A percentile compares a stretch with the other conserved stretches of the same genome.
phyloP scores from a whole-genome alignment of 2,113 vertebrate species.

The Neoarius graeffei region DNA sequence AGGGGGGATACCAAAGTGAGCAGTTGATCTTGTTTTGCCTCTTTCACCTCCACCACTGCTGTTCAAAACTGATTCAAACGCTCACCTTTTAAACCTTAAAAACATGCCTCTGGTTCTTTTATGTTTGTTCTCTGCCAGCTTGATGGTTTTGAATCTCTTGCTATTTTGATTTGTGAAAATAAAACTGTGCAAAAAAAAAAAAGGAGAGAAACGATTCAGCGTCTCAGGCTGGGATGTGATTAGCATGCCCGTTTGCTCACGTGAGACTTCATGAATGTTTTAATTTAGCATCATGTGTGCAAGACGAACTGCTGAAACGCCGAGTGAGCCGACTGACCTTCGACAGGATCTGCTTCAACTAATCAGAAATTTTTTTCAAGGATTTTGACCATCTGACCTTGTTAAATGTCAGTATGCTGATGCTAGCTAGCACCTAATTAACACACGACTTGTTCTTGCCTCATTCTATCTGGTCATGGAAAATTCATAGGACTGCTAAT shows the following conservation, averaged over 20 bases:
- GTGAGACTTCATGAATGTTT: conserved; percentile 40
- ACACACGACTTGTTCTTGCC: not conserved
- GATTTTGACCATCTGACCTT: not conserved
- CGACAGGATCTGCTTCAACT: not conserved
- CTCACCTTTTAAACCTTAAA: not conserved
- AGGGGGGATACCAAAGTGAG: too few species aligned
- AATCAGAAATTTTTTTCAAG: not conserved
- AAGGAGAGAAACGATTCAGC: not conserved
- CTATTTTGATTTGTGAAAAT: not conserved
- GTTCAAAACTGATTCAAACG: not conserved
- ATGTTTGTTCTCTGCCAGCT: too few species aligned
- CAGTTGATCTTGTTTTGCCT: not conserved
- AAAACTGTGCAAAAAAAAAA: not conserved
- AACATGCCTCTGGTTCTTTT: not conserved
- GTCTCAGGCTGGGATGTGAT: conserved; percentile 36
- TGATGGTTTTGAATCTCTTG: not conserved
- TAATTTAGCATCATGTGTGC: conserved; percentile 57
- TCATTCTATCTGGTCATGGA: not conserved
- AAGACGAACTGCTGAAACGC: conserved; percentile 25
- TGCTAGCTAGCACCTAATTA: not conserved
- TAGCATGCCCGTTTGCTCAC: conserved; percentile 45
- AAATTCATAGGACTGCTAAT: not conserved
- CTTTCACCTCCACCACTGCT: not conserved
- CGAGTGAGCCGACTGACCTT: not conserved
- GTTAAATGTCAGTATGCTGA: not conserved